These are phyloP conservation scores for Leptobrachium ailaonicum DNA, from an alignment of 2,113 vertebrate species.

Conservation along the genomic window DNA sequence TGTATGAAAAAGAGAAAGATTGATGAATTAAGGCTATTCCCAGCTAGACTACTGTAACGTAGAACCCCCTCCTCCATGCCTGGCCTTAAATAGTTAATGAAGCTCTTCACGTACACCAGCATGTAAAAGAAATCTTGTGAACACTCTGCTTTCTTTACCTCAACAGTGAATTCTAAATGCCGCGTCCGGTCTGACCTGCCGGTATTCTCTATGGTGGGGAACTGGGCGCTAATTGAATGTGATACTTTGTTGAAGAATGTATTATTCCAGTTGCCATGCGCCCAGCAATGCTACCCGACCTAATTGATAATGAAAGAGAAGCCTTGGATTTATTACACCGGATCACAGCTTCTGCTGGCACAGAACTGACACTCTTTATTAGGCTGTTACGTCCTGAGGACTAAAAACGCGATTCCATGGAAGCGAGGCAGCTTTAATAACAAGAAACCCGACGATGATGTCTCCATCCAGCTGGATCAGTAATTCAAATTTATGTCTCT, in stretches of 20 bases:
- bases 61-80: not conserved
- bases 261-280: not conserved
- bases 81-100: not conserved
- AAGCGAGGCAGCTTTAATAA: constrained; percentile 50
- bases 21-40: no score
- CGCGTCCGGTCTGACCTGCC: not conserved
- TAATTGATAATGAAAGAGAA: constrained; percentile 5
- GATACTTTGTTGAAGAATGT: constrained; percentile 14
- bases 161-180: not conserved
- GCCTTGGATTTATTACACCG: constrained; percentile 11
- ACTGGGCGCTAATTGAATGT: constrained; percentile 12
- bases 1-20: no score
- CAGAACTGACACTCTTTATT: constrained; percentile 40
- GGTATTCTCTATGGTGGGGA: not conserved
- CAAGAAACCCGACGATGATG: constrained; percentile 29
- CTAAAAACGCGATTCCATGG: constrained; percentile 37
- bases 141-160: not conserved
- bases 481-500: constrained; percentile 35
- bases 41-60: no score
- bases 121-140: not conserved
- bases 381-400: constrained; percentile 15
- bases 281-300: not conserved
- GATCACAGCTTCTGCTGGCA: constrained; percentile 1
- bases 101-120: not conserved
- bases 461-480: constrained; percentile 7